Evolutionary conservation across 1,140 invertebrate species (phyloP), one percentile per base, ranked within the genome.

Genomic region (Pseudachorutes palmiensis): DNA sequence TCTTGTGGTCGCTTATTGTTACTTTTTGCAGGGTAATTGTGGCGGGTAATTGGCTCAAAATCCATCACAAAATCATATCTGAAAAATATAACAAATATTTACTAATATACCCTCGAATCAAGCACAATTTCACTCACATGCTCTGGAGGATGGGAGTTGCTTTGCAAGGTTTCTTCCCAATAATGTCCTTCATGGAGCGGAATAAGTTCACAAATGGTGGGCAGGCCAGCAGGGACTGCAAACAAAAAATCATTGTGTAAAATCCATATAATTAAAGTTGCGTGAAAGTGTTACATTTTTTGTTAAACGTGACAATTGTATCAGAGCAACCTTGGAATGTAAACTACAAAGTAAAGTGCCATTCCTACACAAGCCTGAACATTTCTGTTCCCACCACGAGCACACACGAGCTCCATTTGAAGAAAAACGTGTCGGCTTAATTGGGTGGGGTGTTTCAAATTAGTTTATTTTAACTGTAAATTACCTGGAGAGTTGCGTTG

Each of bases 191-290:
- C 48, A 84, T 67, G 49, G 86, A 84, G 72, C 85, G 87, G 70
- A 97, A 80, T 74, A 96, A 82, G 80, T 96, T 93, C 77, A 92
- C 95, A 80, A 97, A 92, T 0, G 93, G 91, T 22, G 93, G 90
- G 78, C 93, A 97, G 29, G 90, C 92, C 0, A 97, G 80, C 60
- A 97, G 79, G 0, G 93, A 92, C 81, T 73, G 55, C 33, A 26
- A 66, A 63, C 29, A 22, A 16, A 59, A 49, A 41, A 62, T n/a
- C n/a, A n/a, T n/a, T n/a, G n/a, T n/a, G 41, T n/a, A 1, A 49
- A 61, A 61, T 62, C 22, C 9, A 5, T 16, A 55, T 55, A 19
- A 26, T 12, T 22, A 55, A 55, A 55, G 24, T 16, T 16, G 24
- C 9, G 24, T 22, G 9, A 16, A 55, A 24, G 51, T 19, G 5